These are phyloP conservation scores for Stenichneumon culpator DNA, from an alignment of 2,888 invertebrate species.

Conservation along the genomic window DNA sequence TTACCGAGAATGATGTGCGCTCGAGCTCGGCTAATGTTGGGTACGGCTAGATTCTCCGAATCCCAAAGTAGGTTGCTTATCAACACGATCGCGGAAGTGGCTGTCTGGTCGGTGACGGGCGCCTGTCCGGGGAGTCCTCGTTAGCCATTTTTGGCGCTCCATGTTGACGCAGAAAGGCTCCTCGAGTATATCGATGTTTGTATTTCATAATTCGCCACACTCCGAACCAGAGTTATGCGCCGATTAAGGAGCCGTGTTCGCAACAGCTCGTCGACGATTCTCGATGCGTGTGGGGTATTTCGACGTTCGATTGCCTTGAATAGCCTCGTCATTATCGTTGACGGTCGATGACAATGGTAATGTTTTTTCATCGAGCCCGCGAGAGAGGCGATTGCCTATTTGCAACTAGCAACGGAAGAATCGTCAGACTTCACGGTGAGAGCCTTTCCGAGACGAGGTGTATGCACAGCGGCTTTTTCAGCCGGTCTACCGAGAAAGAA, in stretches of 20 bases:
- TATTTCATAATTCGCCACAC: conserved; percentile 36
- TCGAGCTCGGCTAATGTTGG: conserved; percentile 15
- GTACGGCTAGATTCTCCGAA: conserved; percentile 4
- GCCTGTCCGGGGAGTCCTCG: conserved; percentile 25
- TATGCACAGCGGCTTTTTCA: not conserved
- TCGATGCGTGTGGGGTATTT: conserved; percentile 21
- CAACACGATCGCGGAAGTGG: conserved; percentile 38
- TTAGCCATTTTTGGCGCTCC: conserved; percentile 47
- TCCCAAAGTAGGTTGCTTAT: conserved; percentile 49
- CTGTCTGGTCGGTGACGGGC: conserved; percentile 1
- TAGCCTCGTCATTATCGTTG: conserved; percentile 38
- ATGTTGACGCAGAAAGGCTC: not conserved
- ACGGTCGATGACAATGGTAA: conserved; percentile 32
- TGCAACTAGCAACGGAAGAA: not conserved
- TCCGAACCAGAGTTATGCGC: not conserved
- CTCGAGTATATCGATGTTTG: conserved; percentile 31
- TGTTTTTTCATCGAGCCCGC: not conserved
- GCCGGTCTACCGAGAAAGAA: conserved; percentile 27
- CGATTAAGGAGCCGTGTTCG: conserved; percentile 20
- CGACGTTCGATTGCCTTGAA: conserved; percentile 3
- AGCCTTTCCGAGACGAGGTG: not conserved
- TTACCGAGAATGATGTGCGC: conserved; percentile 32
- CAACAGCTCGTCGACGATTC: conserved; percentile 4
- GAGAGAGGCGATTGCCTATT: not conserved
- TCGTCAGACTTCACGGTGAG: not conserved